A percentile compares a stretch with the other conserved stretches of the same genome.
These are phyloP conservation scores for Anagyrus pseudococci DNA, from an alignment of 2,888 invertebrate species.

Conservation along the genomic window DNA sequence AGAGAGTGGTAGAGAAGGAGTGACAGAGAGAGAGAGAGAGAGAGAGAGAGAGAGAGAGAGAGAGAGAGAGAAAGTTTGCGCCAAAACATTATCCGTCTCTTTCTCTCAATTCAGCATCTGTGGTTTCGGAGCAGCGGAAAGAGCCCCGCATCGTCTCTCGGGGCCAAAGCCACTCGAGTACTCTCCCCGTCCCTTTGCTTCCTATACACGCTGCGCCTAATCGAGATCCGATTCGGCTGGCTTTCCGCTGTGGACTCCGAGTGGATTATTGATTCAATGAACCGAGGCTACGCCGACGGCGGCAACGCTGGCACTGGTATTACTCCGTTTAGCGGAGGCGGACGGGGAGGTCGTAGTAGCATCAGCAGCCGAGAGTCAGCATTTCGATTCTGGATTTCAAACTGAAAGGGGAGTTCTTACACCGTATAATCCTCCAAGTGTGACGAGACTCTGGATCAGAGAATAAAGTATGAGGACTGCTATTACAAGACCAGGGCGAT, in stretches of 20 bases:
- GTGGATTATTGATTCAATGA: conserved; percentile 40
- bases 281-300: conserved; percentile 23
- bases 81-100: background rate
- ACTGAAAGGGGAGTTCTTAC: conserved; percentile 15
- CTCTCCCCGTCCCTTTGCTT: background rate
- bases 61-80: background rate
- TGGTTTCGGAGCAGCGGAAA: conserved; percentile 18
- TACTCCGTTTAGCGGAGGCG: conserved; percentile 15
- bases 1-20: too few species aligned
- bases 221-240: conserved; percentile 38
- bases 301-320: conserved; percentile 1
- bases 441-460: background rate
- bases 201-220: conserved; percentile 24
- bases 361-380: conserved; percentile 8
- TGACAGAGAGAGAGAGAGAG: too few species aligned
- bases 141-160: background rate
- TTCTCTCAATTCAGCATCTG: conserved; percentile 8
- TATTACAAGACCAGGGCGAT: too few species aligned
- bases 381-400: conserved; percentile 25
- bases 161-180: background rate
- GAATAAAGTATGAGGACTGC: conserved; percentile 2
- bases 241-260: conserved; percentile 28
- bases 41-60: too few species aligned
- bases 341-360: conserved; percentile 1
- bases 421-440: too few species aligned